These are phyloP conservation scores for Brenthis ino DNA, from an alignment of 2,888 invertebrate species.

Conservation along the genomic window DNA sequence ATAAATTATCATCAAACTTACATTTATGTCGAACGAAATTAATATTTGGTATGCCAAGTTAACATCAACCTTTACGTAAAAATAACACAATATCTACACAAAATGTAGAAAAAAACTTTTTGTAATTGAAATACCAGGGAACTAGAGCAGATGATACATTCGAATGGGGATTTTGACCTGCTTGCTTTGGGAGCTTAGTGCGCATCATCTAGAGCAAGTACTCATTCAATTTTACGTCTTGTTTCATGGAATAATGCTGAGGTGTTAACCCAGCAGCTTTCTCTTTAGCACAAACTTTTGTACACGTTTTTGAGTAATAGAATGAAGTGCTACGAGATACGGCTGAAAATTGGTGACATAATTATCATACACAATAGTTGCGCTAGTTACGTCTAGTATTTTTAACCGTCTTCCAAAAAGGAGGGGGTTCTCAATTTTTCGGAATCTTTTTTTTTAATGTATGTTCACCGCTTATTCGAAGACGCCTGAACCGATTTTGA, in stretches of 20 bases:
- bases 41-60: neutral
- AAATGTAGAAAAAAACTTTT: constrained; percentile 31
- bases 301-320: no score
- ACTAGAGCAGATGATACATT: constrained; percentile 38
- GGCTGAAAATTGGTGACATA: no score
- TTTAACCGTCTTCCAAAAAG: no score
- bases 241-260: constrained; percentile 21
- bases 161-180: constrained; percentile 35
- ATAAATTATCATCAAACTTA: no score
- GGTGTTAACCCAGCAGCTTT: constrained; percentile 21
- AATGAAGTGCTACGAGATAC: no score
- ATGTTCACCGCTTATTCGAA: no score
- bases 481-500: no score
- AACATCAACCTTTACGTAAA: constrained; percentile 18
- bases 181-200: constrained; percentile 32
- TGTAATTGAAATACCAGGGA: constrained; percentile 34
- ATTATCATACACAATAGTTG: no score
- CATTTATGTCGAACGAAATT: no score
- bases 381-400: no score
- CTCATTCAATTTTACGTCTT: constrained; percentile 32
- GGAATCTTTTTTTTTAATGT: no score
- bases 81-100: constrained; percentile 13
- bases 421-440: no score
- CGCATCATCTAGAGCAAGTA: constrained; percentile 19
- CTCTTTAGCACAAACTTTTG: neutral